Evolutionary conservation across 2,888 invertebrate species (phyloP).

Genomic region (Callyntrura guangdongensis): DNA sequence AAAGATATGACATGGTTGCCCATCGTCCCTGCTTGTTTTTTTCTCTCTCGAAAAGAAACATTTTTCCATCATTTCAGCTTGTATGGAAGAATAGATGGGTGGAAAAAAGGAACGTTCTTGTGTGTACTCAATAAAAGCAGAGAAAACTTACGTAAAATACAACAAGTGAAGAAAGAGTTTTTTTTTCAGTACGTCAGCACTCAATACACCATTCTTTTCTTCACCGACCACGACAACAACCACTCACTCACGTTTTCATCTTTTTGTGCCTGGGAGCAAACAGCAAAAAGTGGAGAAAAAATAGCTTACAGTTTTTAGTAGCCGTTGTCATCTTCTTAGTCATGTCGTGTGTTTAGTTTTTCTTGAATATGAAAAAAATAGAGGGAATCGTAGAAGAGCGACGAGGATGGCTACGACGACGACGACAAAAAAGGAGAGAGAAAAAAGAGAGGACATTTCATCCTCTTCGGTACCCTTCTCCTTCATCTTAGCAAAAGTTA

Average conservation of each 20-base stretch:
- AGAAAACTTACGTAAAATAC: constrained; percentile 46
- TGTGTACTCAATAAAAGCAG: constrained; percentile 7
- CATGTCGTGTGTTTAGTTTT: constrained; percentile 4
- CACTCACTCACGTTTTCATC: constrained; percentile 73
- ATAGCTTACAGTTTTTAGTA: constrained; percentile 45
- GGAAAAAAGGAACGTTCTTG: constrained; percentile 1
- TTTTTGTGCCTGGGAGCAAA: constrained; percentile 71
- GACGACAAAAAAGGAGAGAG: neutral
- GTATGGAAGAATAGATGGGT: constrained; percentile 12
- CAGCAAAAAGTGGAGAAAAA: constrained; percentile 53
- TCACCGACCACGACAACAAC: constrained; percentile 64
- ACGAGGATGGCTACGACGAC: neutral
- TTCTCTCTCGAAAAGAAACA: constrained; percentile 26
- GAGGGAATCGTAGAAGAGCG: neutral
- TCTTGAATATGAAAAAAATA: neutral
- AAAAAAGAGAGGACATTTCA: constrained; percentile 15
- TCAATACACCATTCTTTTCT: constrained; percentile 33
- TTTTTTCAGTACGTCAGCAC: constrained; percentile 52
- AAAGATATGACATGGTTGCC: constrained; percentile 37
- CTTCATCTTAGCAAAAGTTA: neutral
- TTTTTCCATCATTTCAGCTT: constrained; percentile 15
- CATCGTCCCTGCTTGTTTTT: constrained; percentile 7
- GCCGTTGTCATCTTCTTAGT: constrained; percentile 41
- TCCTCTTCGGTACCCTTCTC: constrained; percentile 14
- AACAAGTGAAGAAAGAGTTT: constrained; percentile 10